Evolutionary conservation across 2,113 vertebrate species (phyloP).

Genomic region (Nibea coibor): DNA sequence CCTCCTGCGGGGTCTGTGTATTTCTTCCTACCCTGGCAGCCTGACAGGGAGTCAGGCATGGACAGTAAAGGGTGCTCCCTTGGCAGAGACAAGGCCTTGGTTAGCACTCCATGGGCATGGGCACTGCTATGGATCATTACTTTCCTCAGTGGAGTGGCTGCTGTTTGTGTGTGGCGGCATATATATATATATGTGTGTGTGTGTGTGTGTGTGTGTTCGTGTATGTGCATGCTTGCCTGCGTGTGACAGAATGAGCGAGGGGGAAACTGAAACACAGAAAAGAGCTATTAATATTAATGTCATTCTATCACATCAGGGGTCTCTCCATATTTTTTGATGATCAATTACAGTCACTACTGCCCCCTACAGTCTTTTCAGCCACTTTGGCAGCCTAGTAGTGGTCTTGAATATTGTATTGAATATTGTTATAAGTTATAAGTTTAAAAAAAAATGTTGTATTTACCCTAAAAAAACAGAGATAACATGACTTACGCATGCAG

Average conservation of each 20-base stretch:
- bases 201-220: slow-evolving; percentile 4
- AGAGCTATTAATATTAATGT: slow-evolving; percentile 72
- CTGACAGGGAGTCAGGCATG: slow-evolving; percentile 71
- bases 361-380: slow-evolving; percentile 74
- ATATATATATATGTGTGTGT: slow-evolving; percentile 35
- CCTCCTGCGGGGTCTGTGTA: slow-evolving; percentile 52
- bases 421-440: no score
- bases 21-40: slow-evolving; percentile 49
- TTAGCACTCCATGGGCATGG: slow-evolving; percentile 75
- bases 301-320: slow-evolving; percentile 47
- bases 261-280: slow-evolving; percentile 40
- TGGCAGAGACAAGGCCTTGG: slow-evolving; percentile 71
- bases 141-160: slow-evolving; percentile 56
- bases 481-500: not conserved
- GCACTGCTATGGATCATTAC: slow-evolving; percentile 86
- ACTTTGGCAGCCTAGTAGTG: slow-evolving; percentile 8
- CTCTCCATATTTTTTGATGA: slow-evolving; percentile 51
- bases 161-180: slow-evolving; percentile 36
- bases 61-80: slow-evolving; percentile 78
- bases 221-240: not conserved
- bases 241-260: slow-evolving; percentile 64
- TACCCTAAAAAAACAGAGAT: slow-evolving; percentile 22
- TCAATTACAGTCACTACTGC: slow-evolving; percentile 68
- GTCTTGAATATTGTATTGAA: slow-evolving; percentile 22
- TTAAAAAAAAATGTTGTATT: slow-evolving; percentile 19